Evolutionary conservation across 2,888 invertebrate genomes (phyloP).

Genomic region (Drosophila recens): DNA sequence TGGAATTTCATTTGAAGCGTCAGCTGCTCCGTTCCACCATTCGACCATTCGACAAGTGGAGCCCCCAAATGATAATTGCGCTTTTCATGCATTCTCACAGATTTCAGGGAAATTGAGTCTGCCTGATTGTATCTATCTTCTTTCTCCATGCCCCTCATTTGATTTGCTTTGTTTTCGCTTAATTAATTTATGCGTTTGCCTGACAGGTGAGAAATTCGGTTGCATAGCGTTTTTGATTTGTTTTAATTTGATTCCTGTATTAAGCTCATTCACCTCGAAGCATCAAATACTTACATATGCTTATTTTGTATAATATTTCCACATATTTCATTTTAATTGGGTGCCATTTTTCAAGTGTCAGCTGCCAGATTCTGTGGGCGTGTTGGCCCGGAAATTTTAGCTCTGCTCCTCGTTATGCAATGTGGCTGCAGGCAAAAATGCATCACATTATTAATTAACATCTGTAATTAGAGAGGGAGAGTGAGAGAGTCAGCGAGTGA

Average conservation of each 20-base stretch:
- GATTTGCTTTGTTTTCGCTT: slow-evolving; percentile 50
- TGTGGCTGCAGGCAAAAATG: slow-evolving; percentile 48
- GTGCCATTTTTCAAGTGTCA: slow-evolving; percentile 61
- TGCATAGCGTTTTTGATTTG: slow-evolving; percentile 48
- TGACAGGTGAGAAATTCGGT: slow-evolving; percentile 62
- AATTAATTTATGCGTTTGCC: slow-evolving; percentile 66
- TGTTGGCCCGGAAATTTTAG: slow-evolving; percentile 44
- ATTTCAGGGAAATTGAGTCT: slow-evolving; percentile 70
- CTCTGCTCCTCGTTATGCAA: slow-evolving; percentile 48
- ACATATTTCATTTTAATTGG: slow-evolving; percentile 65
- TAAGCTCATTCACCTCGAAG: slow-evolving; percentile 29
- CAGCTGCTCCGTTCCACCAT: slow-evolving; percentile 47
- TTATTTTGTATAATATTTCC: slow-evolving; percentile 57
- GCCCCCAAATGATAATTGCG: slow-evolving; percentile 69
- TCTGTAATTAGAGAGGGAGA: slow-evolving; percentile 26
- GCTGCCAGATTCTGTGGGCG: slow-evolving; percentile 42
- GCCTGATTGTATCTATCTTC: slow-evolving; percentile 53
- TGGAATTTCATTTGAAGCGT: slow-evolving; percentile 64
- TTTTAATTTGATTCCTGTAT: slow-evolving; percentile 63
- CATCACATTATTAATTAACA: slow-evolving; percentile 55
- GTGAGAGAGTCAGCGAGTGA: slow-evolving; percentile 1
- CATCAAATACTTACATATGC: slow-evolving; percentile 21
- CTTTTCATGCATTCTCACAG: slow-evolving; percentile 73
- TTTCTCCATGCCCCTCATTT: slow-evolving; percentile 36
- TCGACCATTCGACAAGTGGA: slow-evolving; percentile 55